Evolutionary conservation across 1,140 invertebrate species (phyloP).

Genomic region (Eurytemora carolleeae): DNA sequence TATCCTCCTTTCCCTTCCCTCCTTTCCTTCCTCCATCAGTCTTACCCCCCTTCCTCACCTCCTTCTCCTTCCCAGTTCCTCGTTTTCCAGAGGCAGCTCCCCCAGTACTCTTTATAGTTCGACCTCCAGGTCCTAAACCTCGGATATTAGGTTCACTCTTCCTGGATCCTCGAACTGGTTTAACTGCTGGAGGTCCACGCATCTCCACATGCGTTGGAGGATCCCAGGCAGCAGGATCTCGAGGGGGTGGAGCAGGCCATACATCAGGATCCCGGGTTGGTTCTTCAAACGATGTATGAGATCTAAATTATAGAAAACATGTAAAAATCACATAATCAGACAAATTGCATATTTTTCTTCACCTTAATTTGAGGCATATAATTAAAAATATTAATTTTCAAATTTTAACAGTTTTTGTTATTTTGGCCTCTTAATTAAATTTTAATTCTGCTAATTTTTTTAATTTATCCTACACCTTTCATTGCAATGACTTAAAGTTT

Average conservation of each 20-base stretch:
- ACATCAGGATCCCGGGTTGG: conserved; percentile 41
- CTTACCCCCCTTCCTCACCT: conserved; percentile 8
- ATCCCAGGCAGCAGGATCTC: conserved; percentile 77
- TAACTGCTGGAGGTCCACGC: not conserved
- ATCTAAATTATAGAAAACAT: too few species aligned
- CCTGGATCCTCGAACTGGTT: conserved; percentile 16
- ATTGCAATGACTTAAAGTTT: too few species aligned
- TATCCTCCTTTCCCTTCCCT: conserved; percentile 8
- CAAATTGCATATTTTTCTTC: too few species aligned
- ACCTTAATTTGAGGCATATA: too few species aligned
- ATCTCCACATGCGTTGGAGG: conserved; percentile 47
- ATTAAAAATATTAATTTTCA: too few species aligned
- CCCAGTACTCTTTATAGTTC: conserved; percentile 6
- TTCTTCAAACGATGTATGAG: conserved; percentile 34
- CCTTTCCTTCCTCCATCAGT: conserved; percentile 11
- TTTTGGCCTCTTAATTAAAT: too few species aligned
- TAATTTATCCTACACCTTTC: too few species aligned
- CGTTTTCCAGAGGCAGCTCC: conserved; percentile 5
- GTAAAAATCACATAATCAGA: too few species aligned
- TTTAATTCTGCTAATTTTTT: too few species aligned
- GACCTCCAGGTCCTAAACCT: not conserved
- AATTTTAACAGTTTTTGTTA: too few species aligned
- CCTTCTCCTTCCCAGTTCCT: conserved; percentile 6
- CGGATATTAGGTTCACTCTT: not conserved
- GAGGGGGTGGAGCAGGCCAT: conserved; percentile 49